These are phyloP conservation scores for Anguilla anguilla DNA, from an alignment of 2,797 vertebrate genomes.

Conservation along the genomic window DNA sequence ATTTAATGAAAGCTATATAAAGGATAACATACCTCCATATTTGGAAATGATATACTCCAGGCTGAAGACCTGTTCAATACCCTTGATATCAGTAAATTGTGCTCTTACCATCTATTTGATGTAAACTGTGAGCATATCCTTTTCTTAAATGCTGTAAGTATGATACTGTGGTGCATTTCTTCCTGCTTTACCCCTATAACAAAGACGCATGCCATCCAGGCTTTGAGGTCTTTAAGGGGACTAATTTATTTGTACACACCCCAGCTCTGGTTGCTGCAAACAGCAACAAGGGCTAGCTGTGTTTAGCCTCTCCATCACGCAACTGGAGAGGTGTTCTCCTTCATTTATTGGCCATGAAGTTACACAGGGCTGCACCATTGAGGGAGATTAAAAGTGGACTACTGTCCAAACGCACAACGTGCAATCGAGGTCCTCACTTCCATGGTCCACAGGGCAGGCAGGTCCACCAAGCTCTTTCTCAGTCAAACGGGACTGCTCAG, in stretches of 20 bases:
- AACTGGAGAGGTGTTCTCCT: constrained; percentile 5
- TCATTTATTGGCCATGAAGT: constrained; percentile 1
- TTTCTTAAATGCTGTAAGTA: neutral
- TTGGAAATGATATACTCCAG: neutral
- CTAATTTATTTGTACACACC: constrained; percentile 4
- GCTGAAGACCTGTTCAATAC: neutral
- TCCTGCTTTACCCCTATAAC: neutral
- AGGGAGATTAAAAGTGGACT: constrained; percentile 1
- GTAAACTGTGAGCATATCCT: neutral
- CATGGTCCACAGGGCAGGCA: neutral
- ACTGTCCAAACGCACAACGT: neutral
- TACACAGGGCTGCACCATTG: neutral
- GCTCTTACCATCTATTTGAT: neutral
- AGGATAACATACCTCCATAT: neutral
- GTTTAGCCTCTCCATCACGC: neutral
- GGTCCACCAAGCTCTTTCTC: neutral
- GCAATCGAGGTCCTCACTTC: neutral
- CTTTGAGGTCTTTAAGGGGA: neutral
- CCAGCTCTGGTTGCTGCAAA: constrained; percentile 1
- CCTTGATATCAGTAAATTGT: neutral
- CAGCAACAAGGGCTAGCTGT: constrained; percentile 1
- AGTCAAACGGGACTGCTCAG: neutral
- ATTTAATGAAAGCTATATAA: neutral
- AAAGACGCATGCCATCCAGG: neutral
- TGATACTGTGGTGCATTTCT: neutral